Evolutionary conservation across 1,140 invertebrate species (phyloP), one percentile per base, ranked within the genome.

Genomic region (Octopus sinensis): DNA sequence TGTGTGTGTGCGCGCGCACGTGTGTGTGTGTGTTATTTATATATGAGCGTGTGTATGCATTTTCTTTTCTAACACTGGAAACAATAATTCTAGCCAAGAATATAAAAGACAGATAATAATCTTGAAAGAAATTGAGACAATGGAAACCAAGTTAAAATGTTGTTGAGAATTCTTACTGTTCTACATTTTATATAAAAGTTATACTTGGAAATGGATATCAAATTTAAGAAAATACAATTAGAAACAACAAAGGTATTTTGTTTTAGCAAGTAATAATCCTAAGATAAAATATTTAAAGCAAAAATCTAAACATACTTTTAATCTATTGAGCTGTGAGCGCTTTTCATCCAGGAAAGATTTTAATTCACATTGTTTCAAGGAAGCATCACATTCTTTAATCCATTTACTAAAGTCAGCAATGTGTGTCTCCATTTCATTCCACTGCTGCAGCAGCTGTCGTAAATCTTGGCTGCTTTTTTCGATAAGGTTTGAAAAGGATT

Each of bases 341-440:
- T 98, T 98, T 84, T 97, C 96, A 79, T 93, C 89, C 43, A 97
- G 91, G 12, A 94, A 95, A 7, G 94, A 94, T 86, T 96, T 94
- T 1, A 97, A 91, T 80, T 94, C 94, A 90, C 97, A 95, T 84
- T 97, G 95, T 82, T 95, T 93, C 86, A 98, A 95, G 52, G 94
- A 93, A 53, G 93, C 92, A 92, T 98, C 97, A 86, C 94, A 94
- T 56, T 93, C 91, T 86, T 95, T 93, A 80, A 97, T 94, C 96
- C 96, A 98, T 84, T 94, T 94, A 6, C 94, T 94, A 54, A 96
- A 93, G 12, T 92, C 91, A 84, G 97, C 95, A 53, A 96, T 92
- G 56, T 94, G 93, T 68, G 92, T 91, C 88, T 98, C 96, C 91
- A 97, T 98, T 81, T 95, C 94, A 82, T 94, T 92, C 97, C 97